phyloP scores from a whole-genome alignment of 1,140 invertebrate genomes.

The Copidosoma floridanum region DNA sequence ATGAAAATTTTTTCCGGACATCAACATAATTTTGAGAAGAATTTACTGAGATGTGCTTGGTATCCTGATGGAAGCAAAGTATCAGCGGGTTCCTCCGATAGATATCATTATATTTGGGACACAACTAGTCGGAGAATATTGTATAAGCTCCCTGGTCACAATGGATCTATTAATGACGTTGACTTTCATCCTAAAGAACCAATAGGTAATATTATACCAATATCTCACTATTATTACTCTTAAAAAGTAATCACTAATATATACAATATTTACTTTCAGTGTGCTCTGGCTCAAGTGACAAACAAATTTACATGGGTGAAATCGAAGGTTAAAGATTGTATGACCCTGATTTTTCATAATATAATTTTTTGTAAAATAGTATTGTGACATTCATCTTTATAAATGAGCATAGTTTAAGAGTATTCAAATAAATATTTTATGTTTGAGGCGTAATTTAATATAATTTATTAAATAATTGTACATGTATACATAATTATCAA shows the following conservation, averaged over 20 bases:
- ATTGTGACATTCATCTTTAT: no score
- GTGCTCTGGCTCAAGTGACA: constrained; percentile 92
- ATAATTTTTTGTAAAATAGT: constrained; percentile 1
- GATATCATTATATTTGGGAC: constrained; percentile 97
- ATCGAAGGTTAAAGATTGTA: constrained; percentile 56
- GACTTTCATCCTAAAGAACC: constrained; percentile 96
- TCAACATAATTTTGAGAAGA: constrained; percentile 98
- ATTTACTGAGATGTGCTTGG: constrained; percentile 75
- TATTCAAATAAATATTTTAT: neutral
- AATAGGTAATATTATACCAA: constrained; percentile 64
- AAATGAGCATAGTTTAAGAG: no score
- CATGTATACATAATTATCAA: constrained; percentile 36
- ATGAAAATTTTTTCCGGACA: constrained; percentile 91
- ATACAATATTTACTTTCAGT: constrained; percentile 61
- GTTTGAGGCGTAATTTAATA: constrained; percentile 28
- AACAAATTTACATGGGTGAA: constrained; percentile 94
- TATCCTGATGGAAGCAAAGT: constrained; percentile 77
- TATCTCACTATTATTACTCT: constrained; percentile 32
- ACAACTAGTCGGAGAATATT: constrained; percentile 85
- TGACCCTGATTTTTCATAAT: no score
- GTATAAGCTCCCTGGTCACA: constrained; percentile 97
- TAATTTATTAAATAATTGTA: constrained; percentile 47
- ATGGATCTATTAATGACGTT: constrained; percentile 95
- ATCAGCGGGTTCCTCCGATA: constrained; percentile 89
- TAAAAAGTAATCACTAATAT: constrained; percentile 16